Percentiles rank a stretch among this genome's conserved stretches.
Evolutionary conservation across 2,888 invertebrate genomes (phyloP).

Genomic region (Epirrita christyi): DNA sequence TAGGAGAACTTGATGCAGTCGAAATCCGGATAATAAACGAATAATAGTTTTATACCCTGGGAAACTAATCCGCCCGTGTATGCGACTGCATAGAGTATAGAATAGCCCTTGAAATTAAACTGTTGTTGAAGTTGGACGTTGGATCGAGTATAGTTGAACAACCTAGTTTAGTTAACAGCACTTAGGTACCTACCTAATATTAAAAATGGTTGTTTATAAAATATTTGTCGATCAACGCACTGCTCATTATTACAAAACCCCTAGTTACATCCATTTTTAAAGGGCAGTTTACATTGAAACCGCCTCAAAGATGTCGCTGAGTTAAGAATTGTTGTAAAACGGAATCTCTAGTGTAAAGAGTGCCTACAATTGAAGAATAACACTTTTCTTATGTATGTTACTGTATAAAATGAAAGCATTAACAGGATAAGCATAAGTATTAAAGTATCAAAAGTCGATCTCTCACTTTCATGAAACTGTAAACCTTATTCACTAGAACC

Average conservation of each 20-base stretch:
- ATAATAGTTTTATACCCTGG: background rate
- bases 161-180: conserved; percentile 26
- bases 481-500: conserved; percentile 74
- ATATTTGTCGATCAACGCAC: conserved; percentile 29
- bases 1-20: conserved; percentile 4
- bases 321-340: background rate
- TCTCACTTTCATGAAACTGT: conserved; percentile 79
- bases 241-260: conserved; percentile 4
- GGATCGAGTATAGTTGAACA: conserved; percentile 27
- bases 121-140: conserved; percentile 14
- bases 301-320: background rate
- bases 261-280: conserved; percentile 4
- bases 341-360: conserved; percentile 2
- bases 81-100: background rate
- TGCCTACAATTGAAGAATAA: conserved; percentile 3
- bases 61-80: background rate
- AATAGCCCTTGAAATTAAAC: background rate
- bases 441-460: conserved; percentile 63
- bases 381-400: conserved; percentile 8
- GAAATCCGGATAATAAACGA: conserved; percentile 8
- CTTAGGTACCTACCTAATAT: conserved; percentile 20
- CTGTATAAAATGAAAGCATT: conserved; percentile 16
- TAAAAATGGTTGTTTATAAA: conserved; percentile 31
- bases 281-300: conserved; percentile 4
- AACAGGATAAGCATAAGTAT: no score